phyloP scores from a whole-genome alignment of 2,797 vertebrate species.

The Malurus splendens region DNA sequence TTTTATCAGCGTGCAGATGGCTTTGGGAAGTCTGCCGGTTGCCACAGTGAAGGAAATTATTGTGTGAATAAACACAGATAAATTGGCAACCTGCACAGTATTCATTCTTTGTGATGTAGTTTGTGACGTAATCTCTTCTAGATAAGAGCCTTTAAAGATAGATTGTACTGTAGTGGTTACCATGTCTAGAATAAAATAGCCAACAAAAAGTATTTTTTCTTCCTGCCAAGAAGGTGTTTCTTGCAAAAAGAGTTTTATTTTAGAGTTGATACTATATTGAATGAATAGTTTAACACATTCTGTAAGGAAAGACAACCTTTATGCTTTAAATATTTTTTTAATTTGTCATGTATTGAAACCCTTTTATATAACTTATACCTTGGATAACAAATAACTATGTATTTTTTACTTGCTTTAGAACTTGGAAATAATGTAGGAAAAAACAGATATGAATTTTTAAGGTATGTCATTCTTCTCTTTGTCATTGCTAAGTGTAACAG shows the following conservation, averaged over 20 bases:
- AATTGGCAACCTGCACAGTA: neutral
- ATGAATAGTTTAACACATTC: neutral
- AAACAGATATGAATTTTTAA: neutral
- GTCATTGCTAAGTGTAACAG: neutral
- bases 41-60: neutral
- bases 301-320: neutral
- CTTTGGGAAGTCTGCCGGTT: conserved; percentile 29
- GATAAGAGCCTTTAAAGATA: conserved; percentile 9
- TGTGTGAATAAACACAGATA: conserved; percentile 32
- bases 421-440: neutral
- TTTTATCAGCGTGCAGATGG: neutral
- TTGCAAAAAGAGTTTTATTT: neutral
- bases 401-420: neutral
- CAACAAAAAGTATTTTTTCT: neutral
- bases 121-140: neutral
- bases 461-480: neutral
- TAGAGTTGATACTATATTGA: neutral
- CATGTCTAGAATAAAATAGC: neutral
- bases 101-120: neutral
- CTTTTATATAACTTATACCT: neutral
- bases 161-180: neutral
- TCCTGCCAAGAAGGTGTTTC: neutral
- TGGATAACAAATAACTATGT: neutral
- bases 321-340: neutral
- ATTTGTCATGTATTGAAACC: neutral